Conservation (phyloP, 2,888 invertebrate species). For the Archips xylosteana region DNA sequence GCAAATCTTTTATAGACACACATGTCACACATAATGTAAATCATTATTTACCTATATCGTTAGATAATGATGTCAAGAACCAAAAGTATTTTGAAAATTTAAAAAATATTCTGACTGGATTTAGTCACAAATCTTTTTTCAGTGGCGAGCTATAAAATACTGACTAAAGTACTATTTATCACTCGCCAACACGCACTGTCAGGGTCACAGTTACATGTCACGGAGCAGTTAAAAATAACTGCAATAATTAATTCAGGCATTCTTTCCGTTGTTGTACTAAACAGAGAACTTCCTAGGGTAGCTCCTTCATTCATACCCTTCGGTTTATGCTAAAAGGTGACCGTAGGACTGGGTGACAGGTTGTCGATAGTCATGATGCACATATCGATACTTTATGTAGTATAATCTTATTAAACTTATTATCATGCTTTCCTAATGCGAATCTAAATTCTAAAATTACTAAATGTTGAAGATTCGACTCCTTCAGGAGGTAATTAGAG, state of each 20-base stretch:
- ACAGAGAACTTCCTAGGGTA: conserved; percentile 67
- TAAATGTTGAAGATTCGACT: background rate
- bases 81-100: too few species aligned
- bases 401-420: too few species aligned
- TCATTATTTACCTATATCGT: too few species aligned
- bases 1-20: too few species aligned
- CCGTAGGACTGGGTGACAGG: conserved; percentile 40
- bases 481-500: too few species aligned
- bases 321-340: conserved; percentile 62
- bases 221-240: conserved; percentile 67
- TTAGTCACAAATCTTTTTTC: background rate
- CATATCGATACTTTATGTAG: background rate
- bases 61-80: too few species aligned
- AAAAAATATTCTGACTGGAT: background rate
- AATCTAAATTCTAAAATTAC: background rate
- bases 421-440: background rate
- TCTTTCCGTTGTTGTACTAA: conserved; percentile 68
- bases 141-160: conserved; percentile 3
- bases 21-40: too few species aligned
- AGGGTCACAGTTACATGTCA: conserved; percentile 62
- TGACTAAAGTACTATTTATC: conserved; percentile 30
- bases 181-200: conserved; percentile 40
- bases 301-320: conserved; percentile 65
- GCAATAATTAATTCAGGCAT: conserved; percentile 76
- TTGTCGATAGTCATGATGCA: conserved; percentile 43